Evolutionary conservation across 2,113 vertebrate species (phyloP).

Genomic region (Genyomyrus donnyi): DNA sequence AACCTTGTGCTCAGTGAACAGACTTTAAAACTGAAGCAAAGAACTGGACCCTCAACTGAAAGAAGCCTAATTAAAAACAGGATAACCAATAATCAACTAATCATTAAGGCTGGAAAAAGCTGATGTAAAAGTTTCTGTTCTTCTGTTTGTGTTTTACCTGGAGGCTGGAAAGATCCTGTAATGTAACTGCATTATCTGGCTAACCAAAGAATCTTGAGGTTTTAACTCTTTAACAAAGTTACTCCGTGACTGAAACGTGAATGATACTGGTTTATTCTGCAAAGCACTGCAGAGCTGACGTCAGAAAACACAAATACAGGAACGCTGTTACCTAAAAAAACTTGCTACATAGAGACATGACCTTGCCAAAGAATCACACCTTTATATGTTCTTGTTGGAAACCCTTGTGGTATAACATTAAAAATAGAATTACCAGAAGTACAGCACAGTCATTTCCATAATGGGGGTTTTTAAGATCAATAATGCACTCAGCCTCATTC

Average conservation of each 20-base stretch:
- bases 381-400: neutral
- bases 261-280: neutral
- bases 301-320: neutral
- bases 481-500: neutral
- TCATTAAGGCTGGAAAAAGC: neutral
- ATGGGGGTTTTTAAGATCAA: neutral
- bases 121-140: neutral
- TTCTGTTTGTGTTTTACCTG: neutral
- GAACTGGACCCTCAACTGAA: neutral
- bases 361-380: neutral
- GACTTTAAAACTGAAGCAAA: neutral
- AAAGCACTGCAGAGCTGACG: neutral
- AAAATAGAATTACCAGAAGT: neutral
- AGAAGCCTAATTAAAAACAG: neutral
- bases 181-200: neutral
- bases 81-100: neutral
- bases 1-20: too few species aligned
- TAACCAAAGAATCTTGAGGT: neutral
- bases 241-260: neutral
- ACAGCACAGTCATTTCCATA: neutral
- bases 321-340: neutral
- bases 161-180: neutral
- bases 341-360: neutral
- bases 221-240: neutral
- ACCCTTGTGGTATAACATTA: neutral